Evolutionary conservation across 1,140 invertebrate genomes (phyloP).

Genomic region (Holcopasites calliopsidis): DNA sequence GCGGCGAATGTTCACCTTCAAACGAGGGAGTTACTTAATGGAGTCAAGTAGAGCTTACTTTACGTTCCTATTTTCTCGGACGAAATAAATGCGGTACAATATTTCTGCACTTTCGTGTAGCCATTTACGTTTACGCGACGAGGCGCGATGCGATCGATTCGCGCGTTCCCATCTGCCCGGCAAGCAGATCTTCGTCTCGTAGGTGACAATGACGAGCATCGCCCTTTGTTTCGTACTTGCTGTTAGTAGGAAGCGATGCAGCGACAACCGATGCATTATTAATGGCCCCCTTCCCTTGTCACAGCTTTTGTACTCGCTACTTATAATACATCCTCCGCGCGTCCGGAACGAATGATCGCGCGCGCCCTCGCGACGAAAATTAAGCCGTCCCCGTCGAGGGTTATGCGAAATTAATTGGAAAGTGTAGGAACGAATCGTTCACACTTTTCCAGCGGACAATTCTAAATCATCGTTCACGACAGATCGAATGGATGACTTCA

Average conservation of each 20-base stretch:
- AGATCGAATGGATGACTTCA: neutral
- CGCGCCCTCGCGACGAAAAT: constrained; percentile 32
- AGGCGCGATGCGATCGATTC: constrained; percentile 33
- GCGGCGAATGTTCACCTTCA: constrained; percentile 20
- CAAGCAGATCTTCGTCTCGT: constrained; percentile 46
- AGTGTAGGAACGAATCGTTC: neutral
- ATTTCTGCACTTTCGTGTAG: too few species aligned
- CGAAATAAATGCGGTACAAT: neutral
- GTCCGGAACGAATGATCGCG: constrained; percentile 34
- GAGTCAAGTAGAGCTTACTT: too few species aligned
- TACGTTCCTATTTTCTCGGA: neutral
- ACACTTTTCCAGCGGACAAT: neutral
- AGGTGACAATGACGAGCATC: constrained; percentile 48
- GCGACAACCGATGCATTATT: constrained; percentile 71
- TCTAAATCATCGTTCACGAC: neutral
- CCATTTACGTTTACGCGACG: too few species aligned
- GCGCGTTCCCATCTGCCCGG: constrained; percentile 32
- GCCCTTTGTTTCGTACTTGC: constrained; percentile 59
- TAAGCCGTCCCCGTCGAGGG: constrained; percentile 27
- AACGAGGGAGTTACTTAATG: neutral
- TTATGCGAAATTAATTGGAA: constrained; percentile 28
- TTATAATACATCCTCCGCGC: constrained; percentile 51
- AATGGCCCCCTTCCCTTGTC: constrained; percentile 68
- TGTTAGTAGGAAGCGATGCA: constrained; percentile 66
- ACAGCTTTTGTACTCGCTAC: constrained; percentile 67